Base-by-base conservation (phyloP, 2,888 invertebrate genomes). In the Drosophila pseudotakahashii region DNA sequence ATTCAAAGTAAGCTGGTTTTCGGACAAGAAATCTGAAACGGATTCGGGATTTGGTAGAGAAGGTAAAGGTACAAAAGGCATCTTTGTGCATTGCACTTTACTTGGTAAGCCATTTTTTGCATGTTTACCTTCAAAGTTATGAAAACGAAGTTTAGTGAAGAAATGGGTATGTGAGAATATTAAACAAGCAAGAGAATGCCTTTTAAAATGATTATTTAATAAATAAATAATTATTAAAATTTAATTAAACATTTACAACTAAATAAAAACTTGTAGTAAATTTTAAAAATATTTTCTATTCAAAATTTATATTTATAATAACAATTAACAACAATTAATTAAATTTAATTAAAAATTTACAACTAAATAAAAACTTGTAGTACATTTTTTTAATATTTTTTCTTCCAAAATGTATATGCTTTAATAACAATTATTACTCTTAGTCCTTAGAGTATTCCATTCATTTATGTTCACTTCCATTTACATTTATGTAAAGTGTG, bases 1-100 rank as follows among this genome's bases (percentile, higher is more conserved):
- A 66, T 72, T 26, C 55, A 73, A 78, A 76, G 76, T 76, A 55
- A 70, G 69, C 76, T 74, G 68, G 72, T 74, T 74, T 78, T n/a
- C n/a, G 66, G 63, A 62, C 39, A 51, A 47, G 30, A 60, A 60
- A 63, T 44, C 41, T 51, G 50, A 58, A 71, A 78, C 66, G 52
- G 54, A 69, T 64, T 51, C 16, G 39, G 23, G 30, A 37, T 23
- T 39, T 36, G 16, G 36, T 2, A 30, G 16, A 5, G 26, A 54
- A 30, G 32, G 23, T 6, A 13, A 7, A 48, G 48, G 7, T 34
- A 34, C 32, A 34, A 63, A 63, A 45, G 23, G 41, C n/a, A 55
- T 37, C 14, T 37, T 41, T 53, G 30, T 41, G 58, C 3, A 23
- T 2, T 34, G 36, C 41, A 39, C 34, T 59, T n/a, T 19, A n/a